Base-by-base conservation (phyloP, 2,797 vertebrate species). In the Dendrocincla fuliginosa region DNA sequence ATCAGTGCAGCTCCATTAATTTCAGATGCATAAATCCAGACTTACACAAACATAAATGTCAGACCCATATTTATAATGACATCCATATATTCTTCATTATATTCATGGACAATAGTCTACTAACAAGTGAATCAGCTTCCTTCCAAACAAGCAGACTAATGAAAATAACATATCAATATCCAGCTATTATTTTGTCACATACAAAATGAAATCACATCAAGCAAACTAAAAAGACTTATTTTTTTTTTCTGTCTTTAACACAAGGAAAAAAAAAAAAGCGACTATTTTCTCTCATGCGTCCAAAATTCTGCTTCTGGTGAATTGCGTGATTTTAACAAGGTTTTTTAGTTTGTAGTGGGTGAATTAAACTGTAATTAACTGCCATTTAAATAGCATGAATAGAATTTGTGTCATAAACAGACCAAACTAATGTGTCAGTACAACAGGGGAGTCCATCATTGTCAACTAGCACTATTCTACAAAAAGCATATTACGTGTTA, bases 261-360 rank as follows among this genome's bases (percentile, higher is more conserved):
- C 1, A 33, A 20, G 7, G 1, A 27, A 47, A 63, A 42, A 41
- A 5, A n/a, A 56, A 50, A 37, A 9, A 7, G 3, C n/a, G 91
- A 55, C 35, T 70, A 23, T 93, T 92, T 79, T 50, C 33, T 65
- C 44, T 80, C 63, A 83, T 35, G 75, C 73, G 90, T 93, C 65
- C 73, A 95, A 93, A 95, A 93, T 95, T 87, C 89, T 90, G 87
- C 67, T 95, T 93, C 81, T 92, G 68, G 77, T 94, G 56, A 71
- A 90, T 82, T 84, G 82, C 76, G 75, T 89, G 2, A 81, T 82
- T 84, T 87, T 63, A 76, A 41, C 55, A 50, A 37, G 15, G 0
- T 6, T 61, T 90, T 89, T 79, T 35, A 86, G 24, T 61, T 37
- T 69, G 30, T 18, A 78, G n/a, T 57, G 12, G 41, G 14, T 71